These are phyloP conservation scores for Chrysogorgia sp. DNA, from an alignment of 92 coral and sea anemone species.

Conservation along the genomic window DNA sequence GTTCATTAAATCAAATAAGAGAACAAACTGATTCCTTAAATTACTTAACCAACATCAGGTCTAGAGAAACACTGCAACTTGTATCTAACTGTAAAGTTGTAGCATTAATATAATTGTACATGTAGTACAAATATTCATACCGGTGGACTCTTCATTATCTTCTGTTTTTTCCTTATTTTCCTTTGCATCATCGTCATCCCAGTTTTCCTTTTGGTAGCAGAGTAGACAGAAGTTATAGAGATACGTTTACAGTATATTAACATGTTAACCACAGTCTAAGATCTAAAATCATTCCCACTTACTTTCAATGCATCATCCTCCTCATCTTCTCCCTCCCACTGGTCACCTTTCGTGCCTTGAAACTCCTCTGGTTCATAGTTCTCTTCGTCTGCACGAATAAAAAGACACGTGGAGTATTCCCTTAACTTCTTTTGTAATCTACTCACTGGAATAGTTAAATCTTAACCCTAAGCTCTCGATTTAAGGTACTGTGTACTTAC, in stretches of 20 bases:
- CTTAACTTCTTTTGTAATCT: neutral
- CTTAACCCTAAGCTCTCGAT: neutral
- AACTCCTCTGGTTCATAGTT: slow-evolving; percentile 83
- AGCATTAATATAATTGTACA: too few species aligned
- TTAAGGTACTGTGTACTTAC: slow-evolving; percentile 3
- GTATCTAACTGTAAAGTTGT: too few species aligned
- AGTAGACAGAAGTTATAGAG: neutral
- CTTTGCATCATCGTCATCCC: slow-evolving; percentile 93
- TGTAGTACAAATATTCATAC: neutral
- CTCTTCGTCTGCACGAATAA: slow-evolving; percentile 76
- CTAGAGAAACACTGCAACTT: slow-evolving; percentile 24
- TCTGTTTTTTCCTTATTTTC: slow-evolving; percentile 56
- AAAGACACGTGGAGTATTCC: neutral
- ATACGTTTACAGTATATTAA: neutral
- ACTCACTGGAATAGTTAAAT: neutral
- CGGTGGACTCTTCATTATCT: neutral
- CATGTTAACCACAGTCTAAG: neutral
- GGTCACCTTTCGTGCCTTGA: slow-evolving; percentile 66
- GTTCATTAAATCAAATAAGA: too few species aligned
- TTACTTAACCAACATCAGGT: slow-evolving; percentile 29
- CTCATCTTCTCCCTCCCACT: slow-evolving; percentile 99
- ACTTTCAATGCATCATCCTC: slow-evolving; percentile 92
- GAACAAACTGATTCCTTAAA: neutral
- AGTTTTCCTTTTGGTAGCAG: slow-evolving; percentile 73
- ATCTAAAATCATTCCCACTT: neutral